Evolutionary conservation across 2,797 vertebrate genomes (phyloP).

Genomic region (Lacerta bilineata): DNA sequence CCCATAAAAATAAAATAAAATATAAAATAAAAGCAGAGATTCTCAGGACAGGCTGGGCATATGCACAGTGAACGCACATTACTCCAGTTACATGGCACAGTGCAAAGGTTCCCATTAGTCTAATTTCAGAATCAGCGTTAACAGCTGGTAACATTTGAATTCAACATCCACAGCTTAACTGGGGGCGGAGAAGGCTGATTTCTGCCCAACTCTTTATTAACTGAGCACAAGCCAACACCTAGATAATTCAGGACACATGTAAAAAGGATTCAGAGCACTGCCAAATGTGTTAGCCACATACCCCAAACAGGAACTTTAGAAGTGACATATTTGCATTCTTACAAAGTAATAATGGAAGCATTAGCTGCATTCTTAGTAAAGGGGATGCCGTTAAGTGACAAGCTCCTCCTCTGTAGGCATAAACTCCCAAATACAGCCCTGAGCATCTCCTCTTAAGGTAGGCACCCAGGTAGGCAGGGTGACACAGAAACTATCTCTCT

Average conservation of each 20-base stretch:
- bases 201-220: background rate
- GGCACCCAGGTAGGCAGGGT: too few relatives aligned
- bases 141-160: background rate
- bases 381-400: too few relatives aligned
- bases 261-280: accelerated
- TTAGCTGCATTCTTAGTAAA: too few relatives aligned
- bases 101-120: background rate
- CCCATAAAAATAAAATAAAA: background rate
- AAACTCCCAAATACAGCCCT: too few relatives aligned
- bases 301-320: background rate
- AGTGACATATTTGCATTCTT: background rate
- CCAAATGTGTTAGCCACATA: accelerated
- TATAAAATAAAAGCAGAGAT: background rate
- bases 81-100: background rate
- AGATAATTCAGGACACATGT: background rate
- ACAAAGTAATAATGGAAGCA: too few relatives aligned
- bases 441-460: too few relatives aligned
- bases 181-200: background rate
- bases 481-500: too few relatives aligned
- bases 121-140: background rate
- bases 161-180: background rate
- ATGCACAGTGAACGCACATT: background rate
- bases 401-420: too few relatives aligned
- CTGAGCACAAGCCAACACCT: background rate
- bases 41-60: background rate